Evolutionary conservation across 1,140 invertebrate genomes (phyloP), one percentile per base, ranked within the genome.

Genomic region (Habropoda laboriosa): DNA sequence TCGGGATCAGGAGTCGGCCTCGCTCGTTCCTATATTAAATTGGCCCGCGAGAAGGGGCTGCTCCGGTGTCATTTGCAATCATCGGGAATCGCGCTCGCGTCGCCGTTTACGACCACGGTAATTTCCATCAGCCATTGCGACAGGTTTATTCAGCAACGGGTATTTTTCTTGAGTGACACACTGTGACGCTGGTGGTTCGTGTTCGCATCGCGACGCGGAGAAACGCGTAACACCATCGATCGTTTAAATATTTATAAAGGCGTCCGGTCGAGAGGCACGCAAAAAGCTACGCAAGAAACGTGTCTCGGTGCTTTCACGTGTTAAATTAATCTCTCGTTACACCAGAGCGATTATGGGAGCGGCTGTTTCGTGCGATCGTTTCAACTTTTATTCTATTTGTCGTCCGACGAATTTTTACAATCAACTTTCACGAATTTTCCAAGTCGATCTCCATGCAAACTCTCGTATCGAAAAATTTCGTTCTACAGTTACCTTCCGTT

Each of bases 1-100:
- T 49, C 63, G 75, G 75, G 68, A 68, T 64, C 58, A 18, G 49
- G 24, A 63, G 57, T 21, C 16, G 18, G 42, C 53, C 70, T 47
- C 68, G 66, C 30, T 47, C 47, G 49, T 73, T 53, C 51, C 74
- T 58, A 61, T 82, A 79, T 83, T 21, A 77, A 77, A 77, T 77
- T 27, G 47, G n/a, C 40, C 35, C 38, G 64, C 42, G 61, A n/a
- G 61, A 53, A 64, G 47, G 51, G 72, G 27, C 40, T 40, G 45
- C 21, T 24, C 24, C 38, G 30, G 47, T 58, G 63, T 67, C 61
- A 55, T 60, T 57, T 27, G 68, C 76, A 58, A 57, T 75, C 72
- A 51, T 51, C 24, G 35, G 27, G 49, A 51, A 30, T 55, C 73
- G 47, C 30, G 58, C 12, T 16, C 18, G n/a, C n/a, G n/a, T n/a